A percentile compares a stretch with the other conserved stretches of the same genome.
phyloP scores from a whole-genome alignment of 2,113 vertebrate species.

The Aspidoscelis tigris region DNA sequence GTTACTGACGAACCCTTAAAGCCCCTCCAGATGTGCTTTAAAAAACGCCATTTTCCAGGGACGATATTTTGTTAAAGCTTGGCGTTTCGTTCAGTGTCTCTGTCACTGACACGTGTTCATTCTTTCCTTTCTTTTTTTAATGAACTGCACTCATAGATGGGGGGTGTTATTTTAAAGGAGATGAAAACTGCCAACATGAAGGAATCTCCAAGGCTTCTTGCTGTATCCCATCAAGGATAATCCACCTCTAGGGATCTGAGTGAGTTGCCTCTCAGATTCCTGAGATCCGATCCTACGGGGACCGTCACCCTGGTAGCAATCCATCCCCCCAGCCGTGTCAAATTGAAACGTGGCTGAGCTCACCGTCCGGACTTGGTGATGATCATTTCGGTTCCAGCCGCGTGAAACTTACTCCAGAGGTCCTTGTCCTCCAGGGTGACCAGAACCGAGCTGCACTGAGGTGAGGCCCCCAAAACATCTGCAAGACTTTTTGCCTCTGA shows the following conservation, averaged over 20 bases:
- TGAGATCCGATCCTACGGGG: neutral
- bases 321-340: neutral
- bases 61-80: no score
- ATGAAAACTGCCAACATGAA: neutral
- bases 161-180: neutral
- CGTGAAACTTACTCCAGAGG: conserved; percentile 88
- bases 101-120: no score
- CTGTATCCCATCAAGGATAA: neutral
- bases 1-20: no score
- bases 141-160: neutral
- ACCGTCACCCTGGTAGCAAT: neutral
- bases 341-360: conserved; percentile 22
- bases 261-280: neutral
- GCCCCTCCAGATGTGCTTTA: no score
- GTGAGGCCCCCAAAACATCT: conserved; percentile 69
- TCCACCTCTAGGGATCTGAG: neutral
- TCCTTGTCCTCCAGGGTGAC: conserved; percentile 84
- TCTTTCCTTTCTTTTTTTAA: neutral
- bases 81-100: no score
- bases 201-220: no score
- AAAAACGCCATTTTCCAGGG: no score
- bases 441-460: conserved; percentile 80
- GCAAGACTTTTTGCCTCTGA: conserved; percentile 81
- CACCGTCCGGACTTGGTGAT: conserved; percentile 93
- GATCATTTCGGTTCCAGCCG: conserved; percentile 92